phyloP scores from a whole-genome alignment of 2,113 vertebrate genomes.

The Etia nguti region DNA sequence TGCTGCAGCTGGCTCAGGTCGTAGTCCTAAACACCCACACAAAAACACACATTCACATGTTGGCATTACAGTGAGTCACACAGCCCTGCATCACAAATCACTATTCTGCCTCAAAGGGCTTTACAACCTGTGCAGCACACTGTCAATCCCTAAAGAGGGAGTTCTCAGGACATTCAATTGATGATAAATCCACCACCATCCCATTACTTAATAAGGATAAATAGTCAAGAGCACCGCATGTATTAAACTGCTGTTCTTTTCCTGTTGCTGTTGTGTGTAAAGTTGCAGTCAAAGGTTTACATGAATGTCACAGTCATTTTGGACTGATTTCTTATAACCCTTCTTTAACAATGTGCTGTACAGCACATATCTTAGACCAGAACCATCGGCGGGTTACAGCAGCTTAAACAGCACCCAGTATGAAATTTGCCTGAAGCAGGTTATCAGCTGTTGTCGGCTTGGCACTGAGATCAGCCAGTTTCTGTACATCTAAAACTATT shows the following conservation, averaged over 20 bases:
- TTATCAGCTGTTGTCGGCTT: neutral
- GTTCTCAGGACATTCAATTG: neutral
- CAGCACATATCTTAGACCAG: neutral
- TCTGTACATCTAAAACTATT: neutral
- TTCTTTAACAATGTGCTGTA: too few species aligned
- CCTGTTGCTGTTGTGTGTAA: neutral
- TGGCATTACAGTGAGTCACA: neutral
- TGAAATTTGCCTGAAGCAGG: neutral
- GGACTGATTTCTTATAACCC: neutral
- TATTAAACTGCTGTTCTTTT: neutral
- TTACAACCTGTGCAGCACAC: neutral
- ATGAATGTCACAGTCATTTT: neutral
- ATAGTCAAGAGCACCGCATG: neutral
- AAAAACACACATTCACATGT: neutral
- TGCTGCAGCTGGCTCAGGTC: constrained; percentile 98
- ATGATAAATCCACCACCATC: neutral
- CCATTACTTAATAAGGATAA: neutral
- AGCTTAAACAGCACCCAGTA: neutral
- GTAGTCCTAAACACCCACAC: constrained; percentile 80
- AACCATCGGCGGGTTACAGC: neutral
- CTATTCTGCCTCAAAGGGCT: neutral
- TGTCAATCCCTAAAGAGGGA: neutral
- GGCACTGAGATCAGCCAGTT: neutral
- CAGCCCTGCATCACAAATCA: neutral
- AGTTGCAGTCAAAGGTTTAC: neutral